Base-by-base conservation (phyloP, 2,888 invertebrate genomes). In the Limnephilus marmoratus region DNA sequence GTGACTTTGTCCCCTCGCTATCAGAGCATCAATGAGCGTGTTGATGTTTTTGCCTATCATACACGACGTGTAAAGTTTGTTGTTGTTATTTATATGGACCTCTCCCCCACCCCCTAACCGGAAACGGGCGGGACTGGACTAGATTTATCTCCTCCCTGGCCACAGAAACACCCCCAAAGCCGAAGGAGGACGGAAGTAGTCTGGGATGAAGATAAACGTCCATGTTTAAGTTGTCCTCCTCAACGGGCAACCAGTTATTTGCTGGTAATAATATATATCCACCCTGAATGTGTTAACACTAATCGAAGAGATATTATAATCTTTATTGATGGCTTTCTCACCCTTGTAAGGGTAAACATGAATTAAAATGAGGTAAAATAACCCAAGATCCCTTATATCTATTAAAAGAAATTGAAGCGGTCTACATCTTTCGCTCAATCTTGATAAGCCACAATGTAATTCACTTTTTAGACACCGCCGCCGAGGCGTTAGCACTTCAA, bases 141-240 rank as follows among this genome's bases (percentile, higher is more conserved):
- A 86, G 45, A 86, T 86, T 86, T 86, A 86, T 86, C 41, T 45
- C 86, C 85, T 18, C 85, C 85, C n/a, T 41, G 18, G 31, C 34
- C 82, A 68, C 7, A 68, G 68, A 68, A 68, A 68, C 82, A 34
- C 82, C 82, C 83, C 83, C 83, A 34, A 24, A 37, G 24, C 83
- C 49, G n/a, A 3, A 4, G 45, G 49, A 45, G 29, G 86, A 29
- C 86, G 86, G 49, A 86, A 86, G 86, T 49, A 86, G 86, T 49
- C 49, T n/a, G 24, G 86, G 49, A 86, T 86, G 86, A 86, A 86
- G 86, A 86, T 86, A 86, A 86, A 86, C 86, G 86, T 49, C 86
- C 41, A 45, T 86, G 86, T 86, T 86, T 86, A 9, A 49, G 86
- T 37, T 86, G 49, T 45, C 86, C 24, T n/a, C 68, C 24, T n/a